Evolutionary conservation across 23 tunicate genomes (phyloP), one percentile per base, ranked within the genome.

Genomic region (Botrylloides violaceus): DNA sequence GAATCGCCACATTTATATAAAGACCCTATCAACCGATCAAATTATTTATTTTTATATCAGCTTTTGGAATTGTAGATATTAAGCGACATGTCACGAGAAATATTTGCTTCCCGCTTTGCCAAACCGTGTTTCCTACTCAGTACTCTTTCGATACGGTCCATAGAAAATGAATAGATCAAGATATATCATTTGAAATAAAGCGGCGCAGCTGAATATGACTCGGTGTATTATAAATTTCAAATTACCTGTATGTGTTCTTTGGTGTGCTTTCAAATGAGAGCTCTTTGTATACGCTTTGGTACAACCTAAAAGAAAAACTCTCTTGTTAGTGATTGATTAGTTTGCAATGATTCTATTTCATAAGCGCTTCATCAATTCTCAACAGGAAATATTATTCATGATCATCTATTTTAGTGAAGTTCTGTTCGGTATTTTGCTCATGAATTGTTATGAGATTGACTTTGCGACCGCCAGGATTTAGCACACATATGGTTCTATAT

Each of bases 221-320:
- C 53, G n/a, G n/a, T n/a, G 9, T 43, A 43, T 43, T 7, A 43
- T 43, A 43, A 7, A 43, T 43, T 9, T 15, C 53, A 43, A 43
- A 43, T 68, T 36, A 68, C 98, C 98, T 57, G 98, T 92, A 56
- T 92, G 98, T 21, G 98, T 92, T 61, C 98, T 76, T 72, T 92
- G 92, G 65, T 92, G 98, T 24, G 98, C 98, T 65, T 92, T 92
- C 61, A 92, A 33, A 60, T 92, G 98, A 5, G 92, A 84, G 71
- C 92, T 84, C 62, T 92, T 92, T 32, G 98, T 92, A 77, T 92
- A 92, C 23, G 98, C 98, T 66, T 92, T 92, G 30, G 87, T 80
- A 49, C 98, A 92, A 29, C 93, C 98, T 90, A 76, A 19, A 66
- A 63, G 29, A 34, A 63, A 63, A 29, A 15, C 33, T 3, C 35